Base-by-base conservation (phyloP, 2,888 invertebrate species). In the Netelia melanura region DNA sequence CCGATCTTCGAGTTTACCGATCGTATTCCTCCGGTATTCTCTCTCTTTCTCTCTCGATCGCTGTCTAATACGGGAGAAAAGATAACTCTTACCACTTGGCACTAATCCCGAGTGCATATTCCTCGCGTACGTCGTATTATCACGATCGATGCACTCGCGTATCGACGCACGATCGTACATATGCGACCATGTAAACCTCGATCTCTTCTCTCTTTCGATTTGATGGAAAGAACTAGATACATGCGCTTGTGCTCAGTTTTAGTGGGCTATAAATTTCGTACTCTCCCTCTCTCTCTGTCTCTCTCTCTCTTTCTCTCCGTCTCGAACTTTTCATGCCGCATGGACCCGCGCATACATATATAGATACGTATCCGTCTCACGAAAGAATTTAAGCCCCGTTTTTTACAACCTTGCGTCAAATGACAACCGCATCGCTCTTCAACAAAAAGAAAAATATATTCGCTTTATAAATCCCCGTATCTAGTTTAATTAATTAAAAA, bases 71-170 rank as follows among this genome's bases (percentile, higher is more conserved):
- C 38, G 67, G 81, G 86, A 82, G 81, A 83, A 44, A 48, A 87
- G 78, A 86, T 83, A 82, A 87, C 85, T 88, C 86, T 89, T 88
- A 87, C 88, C 87, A 86, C 81, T 84, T 87, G 83, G 77, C 86
- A 86, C 80, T 84, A 88, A 81, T 85, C 68, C 58, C 52, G 62
- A 76, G 48, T n/a, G 58, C 38, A 54, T 74, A 62, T 72, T 54
- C 44, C 62, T 25, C 38, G 38, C 72, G 64, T n/a, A 68, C 48
- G 67, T 54, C 61, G 78, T 54, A n/a, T 54, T 54, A 54, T 54
- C 14, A 8, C 14, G 54, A 38, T 38, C 38, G 38, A 0, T 38
- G 38, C 21, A 38, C 38, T 38, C 38, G 38, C 38, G 38, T 6
- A 38, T 38, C 38, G 38, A 38, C 38, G 38, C 38, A 38, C 38